Base-by-base conservation (phyloP, 2,797 vertebrate species). In the Protosalanx chinensis region DNA sequence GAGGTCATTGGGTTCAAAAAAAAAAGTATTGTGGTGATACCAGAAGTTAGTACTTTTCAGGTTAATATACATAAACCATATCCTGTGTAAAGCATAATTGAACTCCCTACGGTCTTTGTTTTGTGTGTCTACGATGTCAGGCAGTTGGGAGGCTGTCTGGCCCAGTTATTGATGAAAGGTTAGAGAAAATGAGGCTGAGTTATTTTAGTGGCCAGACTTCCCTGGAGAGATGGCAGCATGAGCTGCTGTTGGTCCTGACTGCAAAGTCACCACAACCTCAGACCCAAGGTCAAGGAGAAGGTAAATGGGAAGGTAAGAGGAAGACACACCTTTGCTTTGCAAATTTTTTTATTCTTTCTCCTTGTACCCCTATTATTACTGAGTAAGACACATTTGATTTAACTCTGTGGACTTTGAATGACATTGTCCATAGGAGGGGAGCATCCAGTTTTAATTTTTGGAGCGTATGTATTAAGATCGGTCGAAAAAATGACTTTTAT, bases 121-220 rank as follows among this genome's bases (percentile, higher is more conserved):
- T 46, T 27, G 32, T 67, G 68, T 58, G 59, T 41, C 30, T 63
- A 70, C 5, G 46, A 71, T 30, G 62, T 59, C 37, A 69, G 53
- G 46, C 32, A 61, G 23, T 66, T 66, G 29, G 5, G 6, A 64
- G 60, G 15, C 23, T 66, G 41, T 66, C 30, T 70, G 32, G 60
- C 71, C 33, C 29, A 62, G 70, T 61, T 72, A 69, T 64, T 66
- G 61, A 73, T 73, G 66, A n/a, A 56, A 29, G 16, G 72, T 69
- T 74, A n/a, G 32, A 10, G 37, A 23, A 23, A 49, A 62, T 30
- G n/a, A 46, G 56, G 72, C 16, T 70, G 53, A 30, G 63, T 64
- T 73, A 33, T 63, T 57, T 70, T 46, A 56, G 5, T n/a, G 57
- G 61, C 49, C 62, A 71, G 32, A 49, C 53, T 69, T 61, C 27